Conservation (phyloP, 2,797 vertebrate species). For the Anolis apletophallus region DNA sequence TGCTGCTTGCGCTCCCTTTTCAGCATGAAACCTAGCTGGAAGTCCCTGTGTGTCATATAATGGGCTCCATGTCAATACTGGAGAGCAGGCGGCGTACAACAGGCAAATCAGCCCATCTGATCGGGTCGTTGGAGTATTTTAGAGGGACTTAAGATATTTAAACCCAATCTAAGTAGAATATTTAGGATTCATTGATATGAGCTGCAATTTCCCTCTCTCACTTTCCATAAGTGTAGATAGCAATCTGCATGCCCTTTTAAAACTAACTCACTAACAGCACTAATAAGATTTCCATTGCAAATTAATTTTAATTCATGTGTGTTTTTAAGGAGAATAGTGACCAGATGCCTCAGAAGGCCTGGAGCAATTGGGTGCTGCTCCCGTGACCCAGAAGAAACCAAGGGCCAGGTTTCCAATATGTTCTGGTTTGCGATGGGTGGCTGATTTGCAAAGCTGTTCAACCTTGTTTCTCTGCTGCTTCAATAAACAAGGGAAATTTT, state of each 20-base stretch:
- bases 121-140: background rate
- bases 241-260: background rate
- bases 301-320: slow-evolving; percentile 64
- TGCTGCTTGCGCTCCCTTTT: too few relatives aligned
- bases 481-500: slow-evolving; percentile 33
- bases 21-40: too few relatives aligned
- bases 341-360: slow-evolving; percentile 72
- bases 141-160: background rate
- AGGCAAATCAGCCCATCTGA: too few relatives aligned
- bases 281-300: slow-evolving; percentile 49
- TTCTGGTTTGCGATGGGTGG: slow-evolving; percentile 69
- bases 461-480: slow-evolving; percentile 52
- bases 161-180: background rate
- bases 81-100: too few relatives aligned
- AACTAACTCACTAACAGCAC: slow-evolving; percentile 29
- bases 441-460: slow-evolving; percentile 68
- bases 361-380: slow-evolving; percentile 58
- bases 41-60: too few relatives aligned
- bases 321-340: slow-evolving; percentile 60
- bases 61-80: too few relatives aligned
- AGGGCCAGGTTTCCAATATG: slow-evolving; percentile 59
- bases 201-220: background rate
- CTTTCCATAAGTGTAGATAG: background rate
- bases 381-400: slow-evolving; percentile 60
- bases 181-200: background rate